Base-by-base conservation (phyloP, 2,797 vertebrate genomes). In the Parotocinclus haroldoi region DNA sequence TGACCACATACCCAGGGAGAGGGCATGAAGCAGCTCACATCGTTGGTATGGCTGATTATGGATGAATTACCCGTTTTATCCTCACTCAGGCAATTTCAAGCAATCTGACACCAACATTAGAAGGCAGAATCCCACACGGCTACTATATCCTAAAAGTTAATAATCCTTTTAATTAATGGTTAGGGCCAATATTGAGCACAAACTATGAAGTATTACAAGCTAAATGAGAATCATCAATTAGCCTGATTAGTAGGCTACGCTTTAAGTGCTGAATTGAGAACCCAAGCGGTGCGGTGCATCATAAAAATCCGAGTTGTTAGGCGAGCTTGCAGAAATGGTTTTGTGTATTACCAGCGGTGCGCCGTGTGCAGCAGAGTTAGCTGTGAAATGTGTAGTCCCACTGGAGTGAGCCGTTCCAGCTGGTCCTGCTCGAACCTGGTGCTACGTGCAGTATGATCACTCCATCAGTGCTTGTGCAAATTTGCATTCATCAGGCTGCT, bases 151-250 rank as follows among this genome's bases (percentile, higher is more conserved):
- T 92, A 94, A 93, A 96, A 93, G 92, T 94, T 96, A 96, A 96
- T 94, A 93, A 93, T 93, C 92, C 91, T 93, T 93, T 95, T 96
- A 95, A 97, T 96, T 94, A 95, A 95, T 92, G 92, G 90, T 93
- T 94, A 93, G 93, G 86, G 88, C 88, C 80, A 88, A 90, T 93
- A 95, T 93, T 92, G 93, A 95, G 90, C 93, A 91, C 88, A 91
- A 70, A 91, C 91, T 87, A 90, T 94, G 87, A 93, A 93, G 93
- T 93, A 96, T 98, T 96, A 93, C 91, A 89, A 83, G 79, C 89
- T 93, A 95, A 95, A 96, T 95, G 89, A 94, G 92, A 91, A 90
- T 87, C 87, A 91, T 93, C 93, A 96, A 98, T 97, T 98, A 98
- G 92, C 92, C 90, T 91, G 91, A 95, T 95, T 94, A 96, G 98